Base-by-base conservation (phyloP, 2,888 invertebrate genomes). In the Hetaerina titia region DNA sequence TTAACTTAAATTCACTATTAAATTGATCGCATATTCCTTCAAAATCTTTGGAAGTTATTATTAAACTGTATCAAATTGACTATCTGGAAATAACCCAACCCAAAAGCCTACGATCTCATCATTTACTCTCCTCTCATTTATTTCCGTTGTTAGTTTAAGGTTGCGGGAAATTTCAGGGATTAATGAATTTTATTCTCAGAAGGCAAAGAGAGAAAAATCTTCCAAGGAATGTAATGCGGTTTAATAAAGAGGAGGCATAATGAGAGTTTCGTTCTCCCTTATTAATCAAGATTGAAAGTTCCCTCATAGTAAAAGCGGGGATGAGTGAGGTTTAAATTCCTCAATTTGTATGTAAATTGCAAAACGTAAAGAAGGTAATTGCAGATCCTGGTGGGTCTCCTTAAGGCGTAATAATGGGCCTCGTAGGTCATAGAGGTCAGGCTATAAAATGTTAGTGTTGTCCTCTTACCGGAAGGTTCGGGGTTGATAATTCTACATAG, bases 341-440 rank as follows among this genome's bases (percentile, higher is more conserved):
- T 69, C n/a, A 69, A 69, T 69, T 69, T 69, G 69, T 69, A 69
- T 69, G 69, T n/a, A 69, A 69, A 69, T 69, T 69, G 22, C n/a
- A n/a, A n/a, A 17, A 9, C 11, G 22, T 69, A 22, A 69, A 69
- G 69, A 69, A 69, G n/a, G 15, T 13, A 69, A 69, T 22, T 69
- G 19, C 69, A 69, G 9, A 69, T n/a, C n/a, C n/a, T 69, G n/a
- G n/a, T 0, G 69, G 11, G 69, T 2, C n/a, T 45, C 45, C 45
- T 45, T 69, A n/a, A n/a, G 69, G n/a, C 69, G 69, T n/a, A 69
- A 69, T 69, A n/a, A n/a, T 69, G n/a, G 69, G 22, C 69, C 22
- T 69, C n/a, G n/a, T 69, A n/a, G n/a, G n/a, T 1, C 11, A 17
- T 69, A 69, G 45, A 45, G 45, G 45, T 45, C 45, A 45, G 45